Conservation (phyloP, 2,888 invertebrate genomes). For the Rotaria socialis region DNA sequence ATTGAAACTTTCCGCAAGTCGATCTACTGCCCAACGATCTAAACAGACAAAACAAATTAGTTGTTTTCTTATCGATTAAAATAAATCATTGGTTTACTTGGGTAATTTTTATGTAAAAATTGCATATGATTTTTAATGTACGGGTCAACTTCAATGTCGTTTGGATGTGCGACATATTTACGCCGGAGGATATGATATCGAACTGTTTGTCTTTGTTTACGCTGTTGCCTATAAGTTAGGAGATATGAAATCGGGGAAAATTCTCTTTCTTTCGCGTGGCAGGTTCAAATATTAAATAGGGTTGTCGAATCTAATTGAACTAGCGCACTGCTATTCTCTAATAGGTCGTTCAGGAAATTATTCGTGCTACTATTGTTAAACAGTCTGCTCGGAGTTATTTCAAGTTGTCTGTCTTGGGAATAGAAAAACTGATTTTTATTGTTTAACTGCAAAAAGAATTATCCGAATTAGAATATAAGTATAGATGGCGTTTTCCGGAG, state of each 20-base stretch:
- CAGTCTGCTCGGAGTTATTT: background rate
- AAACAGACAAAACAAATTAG: background rate
- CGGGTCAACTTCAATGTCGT: background rate
- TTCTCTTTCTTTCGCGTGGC: too few species aligned
- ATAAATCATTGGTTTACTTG: background rate
- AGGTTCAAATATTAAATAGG: background rate
- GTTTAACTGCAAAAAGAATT: too few species aligned
- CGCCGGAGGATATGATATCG: background rate
- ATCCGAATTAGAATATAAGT: too few species aligned
- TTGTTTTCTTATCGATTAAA: background rate
- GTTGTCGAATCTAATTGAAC: background rate
- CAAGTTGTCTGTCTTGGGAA: too few species aligned
- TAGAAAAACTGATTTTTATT: too few species aligned
- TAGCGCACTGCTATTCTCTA: background rate
- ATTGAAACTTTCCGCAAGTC: background rate
- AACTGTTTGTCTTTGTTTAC: background rate
- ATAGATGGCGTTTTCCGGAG: too few species aligned
- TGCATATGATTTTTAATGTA: slow-evolving; percentile 15
- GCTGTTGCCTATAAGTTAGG: background rate
- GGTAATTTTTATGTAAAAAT: background rate
- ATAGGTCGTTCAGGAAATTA: background rate
- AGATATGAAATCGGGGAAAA: background rate
- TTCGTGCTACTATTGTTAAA: background rate
- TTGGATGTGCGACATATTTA: background rate
- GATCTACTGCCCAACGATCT: background rate